Percentiles rank a stretch among this genome's conserved stretches.
phyloP scores from a whole-genome alignment of 1,140 invertebrate genomes.

The Chironomus tepperi region DNA sequence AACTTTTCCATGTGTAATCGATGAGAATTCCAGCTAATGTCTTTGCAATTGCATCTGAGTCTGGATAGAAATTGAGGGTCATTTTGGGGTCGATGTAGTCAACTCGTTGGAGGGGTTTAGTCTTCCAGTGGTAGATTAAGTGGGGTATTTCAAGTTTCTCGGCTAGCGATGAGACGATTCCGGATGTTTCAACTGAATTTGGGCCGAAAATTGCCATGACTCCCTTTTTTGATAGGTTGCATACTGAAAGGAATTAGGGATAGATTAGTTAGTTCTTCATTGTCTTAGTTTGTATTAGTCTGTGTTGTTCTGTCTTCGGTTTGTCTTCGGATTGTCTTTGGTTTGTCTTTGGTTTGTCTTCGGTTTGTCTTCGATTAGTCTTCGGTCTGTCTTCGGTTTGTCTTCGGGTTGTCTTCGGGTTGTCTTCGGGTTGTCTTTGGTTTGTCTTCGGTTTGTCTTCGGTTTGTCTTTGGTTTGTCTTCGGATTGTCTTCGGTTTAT shows the following conservation, averaged over 20 bases:
- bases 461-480: too few relatives aligned
- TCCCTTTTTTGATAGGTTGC: slow-evolving; percentile 50
- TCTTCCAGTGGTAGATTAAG: slow-evolving; percentile 55
- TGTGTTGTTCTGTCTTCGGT: too few relatives aligned
- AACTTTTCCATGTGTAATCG: slow-evolving; percentile 67
- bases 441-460: too few relatives aligned
- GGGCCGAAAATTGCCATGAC: slow-evolving; percentile 74
- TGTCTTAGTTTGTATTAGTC: background rate
- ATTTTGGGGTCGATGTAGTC: slow-evolving; percentile 40
- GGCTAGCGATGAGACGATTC: slow-evolving; percentile 59
- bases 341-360: too few relatives aligned
- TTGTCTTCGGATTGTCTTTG: too few relatives aligned
- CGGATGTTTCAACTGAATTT: slow-evolving; percentile 49
- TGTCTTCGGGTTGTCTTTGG: too few relatives aligned
- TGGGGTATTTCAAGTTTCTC: slow-evolving; percentile 60
- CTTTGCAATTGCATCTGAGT: slow-evolving; percentile 56
- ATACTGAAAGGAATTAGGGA: slow-evolving; percentile 38
- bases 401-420: too few relatives aligned
- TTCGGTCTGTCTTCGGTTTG: too few relatives aligned
- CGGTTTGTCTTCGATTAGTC: too few relatives aligned
- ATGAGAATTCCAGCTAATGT: slow-evolving; percentile 63
- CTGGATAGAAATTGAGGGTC: slow-evolving; percentile 64
- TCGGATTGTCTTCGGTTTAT: too few relatives aligned
- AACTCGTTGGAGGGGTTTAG: slow-evolving; percentile 41
- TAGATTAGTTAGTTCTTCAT: too few relatives aligned